Evolutionary conservation across 2,888 invertebrate species (phyloP).

Genomic region (Charanyca ferruginea): DNA sequence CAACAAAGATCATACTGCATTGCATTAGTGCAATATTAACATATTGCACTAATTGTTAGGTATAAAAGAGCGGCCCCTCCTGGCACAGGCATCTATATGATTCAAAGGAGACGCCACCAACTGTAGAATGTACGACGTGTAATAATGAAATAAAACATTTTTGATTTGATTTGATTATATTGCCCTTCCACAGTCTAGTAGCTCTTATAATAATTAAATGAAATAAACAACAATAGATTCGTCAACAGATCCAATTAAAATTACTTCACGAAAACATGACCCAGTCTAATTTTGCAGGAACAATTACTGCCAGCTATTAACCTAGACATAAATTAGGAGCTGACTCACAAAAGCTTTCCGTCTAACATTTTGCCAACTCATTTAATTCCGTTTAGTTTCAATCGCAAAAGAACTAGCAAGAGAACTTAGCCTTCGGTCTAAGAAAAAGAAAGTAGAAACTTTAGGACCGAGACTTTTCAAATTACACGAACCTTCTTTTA

Average conservation of each 20-base stretch:
- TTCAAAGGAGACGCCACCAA: no score
- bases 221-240: not conserved
- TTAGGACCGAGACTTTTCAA: not conserved
- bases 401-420: slow-evolving; percentile 32
- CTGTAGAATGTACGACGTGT: no score
- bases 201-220: no score
- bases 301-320: not conserved
- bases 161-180: no score
- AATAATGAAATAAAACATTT: no score
- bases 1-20: no score
- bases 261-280: not conserved
- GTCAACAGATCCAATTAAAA: not conserved
- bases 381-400: slow-evolving; percentile 55
- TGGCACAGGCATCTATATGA: no score
- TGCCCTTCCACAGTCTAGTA: no score
- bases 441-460: slow-evolving; percentile 21
- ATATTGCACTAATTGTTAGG: no score
- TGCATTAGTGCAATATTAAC: no score
- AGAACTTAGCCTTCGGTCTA: slow-evolving; percentile 17
- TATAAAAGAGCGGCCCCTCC: no score
- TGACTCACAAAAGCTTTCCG: slow-evolving; percentile 34
- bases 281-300: not conserved
- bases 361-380: slow-evolving; percentile 44
- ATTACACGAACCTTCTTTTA: slow-evolving; percentile 16
- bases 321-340: slow-evolving; percentile 21